A percentile compares a stretch with the other conserved stretches of the same genome.
phyloP scores from a whole-genome alignment of 2,113 vertebrate genomes.

The Haemorhous mexicanus region DNA sequence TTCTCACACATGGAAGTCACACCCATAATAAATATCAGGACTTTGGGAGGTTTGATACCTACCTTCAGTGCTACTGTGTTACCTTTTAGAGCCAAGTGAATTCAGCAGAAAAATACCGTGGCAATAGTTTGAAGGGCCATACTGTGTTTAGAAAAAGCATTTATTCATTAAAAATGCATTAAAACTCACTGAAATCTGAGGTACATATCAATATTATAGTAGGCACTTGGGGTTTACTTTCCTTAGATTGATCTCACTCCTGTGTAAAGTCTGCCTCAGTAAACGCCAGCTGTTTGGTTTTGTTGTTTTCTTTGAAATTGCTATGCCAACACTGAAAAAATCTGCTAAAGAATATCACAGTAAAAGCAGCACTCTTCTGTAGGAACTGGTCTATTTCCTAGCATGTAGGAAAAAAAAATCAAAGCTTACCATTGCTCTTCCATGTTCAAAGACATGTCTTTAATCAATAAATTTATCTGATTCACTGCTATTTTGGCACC shows the following conservation, averaged over 20 bases:
- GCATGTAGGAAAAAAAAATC: background rate
- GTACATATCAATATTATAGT: conserved; percentile 22
- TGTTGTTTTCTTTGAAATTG: background rate
- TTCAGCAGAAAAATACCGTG: background rate
- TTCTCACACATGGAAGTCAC: background rate
- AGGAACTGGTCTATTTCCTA: background rate
- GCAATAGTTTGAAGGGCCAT: background rate
- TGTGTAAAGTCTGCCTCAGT: conserved; percentile 32
- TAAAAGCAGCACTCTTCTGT: background rate
- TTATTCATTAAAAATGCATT: conserved; percentile 52
- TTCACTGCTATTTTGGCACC: background rate
- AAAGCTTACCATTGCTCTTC: background rate
- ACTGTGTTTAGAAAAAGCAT: background rate
- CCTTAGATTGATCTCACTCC: background rate
- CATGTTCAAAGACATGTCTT: background rate
- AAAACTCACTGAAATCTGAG: background rate
- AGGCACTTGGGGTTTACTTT: conserved; percentile 20
- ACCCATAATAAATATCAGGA: background rate
- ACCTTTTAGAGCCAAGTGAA: background rate
- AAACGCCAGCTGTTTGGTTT: background rate
- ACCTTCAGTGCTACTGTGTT: background rate
- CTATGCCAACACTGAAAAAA: background rate
- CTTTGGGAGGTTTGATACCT: background rate
- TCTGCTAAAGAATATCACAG: background rate
- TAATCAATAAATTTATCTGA: background rate